Conservation (phyloP, 1,140 invertebrate species). For the Rhopalosiphum padi region DNA sequence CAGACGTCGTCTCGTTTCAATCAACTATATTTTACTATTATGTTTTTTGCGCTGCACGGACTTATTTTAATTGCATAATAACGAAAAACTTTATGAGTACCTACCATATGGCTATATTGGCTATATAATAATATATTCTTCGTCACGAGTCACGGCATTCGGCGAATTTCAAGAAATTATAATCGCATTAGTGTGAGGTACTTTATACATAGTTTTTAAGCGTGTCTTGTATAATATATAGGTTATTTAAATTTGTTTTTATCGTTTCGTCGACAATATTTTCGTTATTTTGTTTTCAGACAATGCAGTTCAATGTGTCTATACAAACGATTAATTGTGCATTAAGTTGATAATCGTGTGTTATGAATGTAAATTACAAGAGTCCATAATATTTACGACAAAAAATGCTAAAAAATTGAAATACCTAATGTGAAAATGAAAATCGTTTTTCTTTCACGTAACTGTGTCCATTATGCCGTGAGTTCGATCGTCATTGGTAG, state of each 20-base stretch:
- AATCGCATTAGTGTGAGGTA: neutral
- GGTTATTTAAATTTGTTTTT: neutral
- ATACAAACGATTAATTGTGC: neutral
- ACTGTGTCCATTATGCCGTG: neutral
- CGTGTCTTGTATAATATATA: neutral
- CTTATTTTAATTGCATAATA: constrained; percentile 16
- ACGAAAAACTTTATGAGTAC: neutral
- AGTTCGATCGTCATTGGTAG: neutral
- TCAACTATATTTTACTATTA: neutral
- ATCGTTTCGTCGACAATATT: neutral
- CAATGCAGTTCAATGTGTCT: neutral
- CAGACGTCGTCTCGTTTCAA: neutral
- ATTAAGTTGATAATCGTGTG: neutral
- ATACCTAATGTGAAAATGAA: neutral
- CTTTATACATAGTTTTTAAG: neutral
- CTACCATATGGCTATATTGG: neutral
- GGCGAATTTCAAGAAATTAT: neutral
- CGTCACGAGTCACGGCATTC: neutral
- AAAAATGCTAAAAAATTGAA: neutral
- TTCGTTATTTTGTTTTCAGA: neutral
- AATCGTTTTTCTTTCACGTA: neutral
- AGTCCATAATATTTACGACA: neutral
- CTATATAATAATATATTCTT: neutral
- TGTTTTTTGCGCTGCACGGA: neutral
- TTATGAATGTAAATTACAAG: neutral